Percentiles rank a stretch among this genome's conserved stretches.
Conservation (phyloP, 2,888 invertebrate species). For the Lasiommata megera region DNA sequence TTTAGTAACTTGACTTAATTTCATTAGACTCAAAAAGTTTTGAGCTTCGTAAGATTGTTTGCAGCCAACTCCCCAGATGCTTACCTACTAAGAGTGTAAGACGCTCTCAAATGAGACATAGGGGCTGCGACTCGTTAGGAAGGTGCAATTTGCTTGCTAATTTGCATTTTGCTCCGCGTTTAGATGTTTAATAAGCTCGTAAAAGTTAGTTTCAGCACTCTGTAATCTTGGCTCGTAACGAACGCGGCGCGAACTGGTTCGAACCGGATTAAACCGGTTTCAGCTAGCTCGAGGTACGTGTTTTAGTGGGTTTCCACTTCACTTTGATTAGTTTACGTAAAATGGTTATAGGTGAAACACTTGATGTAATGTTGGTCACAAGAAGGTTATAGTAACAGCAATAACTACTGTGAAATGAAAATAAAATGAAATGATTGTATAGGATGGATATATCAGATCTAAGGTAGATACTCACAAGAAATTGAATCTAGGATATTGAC, state of each 20-base stretch:
- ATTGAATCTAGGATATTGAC: too few relatives aligned
- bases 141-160: constrained; percentile 49
- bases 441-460: too few relatives aligned
- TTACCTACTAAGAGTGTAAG: constrained; percentile 29
- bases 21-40: neutral
- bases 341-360: neutral
- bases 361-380: too few relatives aligned
- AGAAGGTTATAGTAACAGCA: too few relatives aligned
- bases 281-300: constrained; percentile 17
- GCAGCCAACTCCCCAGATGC: constrained; percentile 21
- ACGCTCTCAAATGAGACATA: constrained; percentile 38
- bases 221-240: constrained; percentile 45
- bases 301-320: neutral
- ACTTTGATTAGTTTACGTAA: constrained; percentile 1
- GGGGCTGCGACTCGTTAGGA: constrained; percentile 41
- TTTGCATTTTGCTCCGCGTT: constrained; percentile 50
- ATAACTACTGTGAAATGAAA: too few relatives aligned
- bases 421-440: too few relatives aligned
- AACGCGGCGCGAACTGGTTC: constrained; percentile 32
- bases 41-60: constrained; percentile 18
- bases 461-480: too few relatives aligned
- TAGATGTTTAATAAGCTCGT: constrained; percentile 51
- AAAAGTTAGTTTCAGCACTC: constrained; percentile 41
- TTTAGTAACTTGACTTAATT: neutral
- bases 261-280: constrained; percentile 25